phyloP scores from a whole-genome alignment of 2,888 invertebrate genomes.

The Mesochorus sp. region DNA sequence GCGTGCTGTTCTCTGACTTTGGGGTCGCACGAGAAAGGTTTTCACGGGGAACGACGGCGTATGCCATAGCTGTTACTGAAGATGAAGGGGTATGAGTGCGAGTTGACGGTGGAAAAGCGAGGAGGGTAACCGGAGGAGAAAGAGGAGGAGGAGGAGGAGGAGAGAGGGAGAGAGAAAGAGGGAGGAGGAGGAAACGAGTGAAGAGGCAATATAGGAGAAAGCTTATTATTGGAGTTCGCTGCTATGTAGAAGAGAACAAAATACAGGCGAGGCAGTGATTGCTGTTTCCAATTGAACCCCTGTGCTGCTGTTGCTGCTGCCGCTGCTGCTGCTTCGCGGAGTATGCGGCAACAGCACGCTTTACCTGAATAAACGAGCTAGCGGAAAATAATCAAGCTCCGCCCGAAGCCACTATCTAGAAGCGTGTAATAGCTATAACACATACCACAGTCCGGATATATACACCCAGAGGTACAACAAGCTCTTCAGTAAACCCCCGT shows the following conservation, averaged over 20 bases:
- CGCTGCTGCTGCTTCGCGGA: no score
- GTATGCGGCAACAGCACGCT: slow-evolving; percentile 75
- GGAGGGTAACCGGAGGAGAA: slow-evolving; percentile 19
- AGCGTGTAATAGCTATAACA: slow-evolving; percentile 55
- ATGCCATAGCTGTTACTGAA: slow-evolving; percentile 61
- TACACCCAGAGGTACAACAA: slow-evolving; percentile 61
- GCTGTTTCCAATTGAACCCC: slow-evolving; percentile 82
- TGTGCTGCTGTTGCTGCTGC: no score
- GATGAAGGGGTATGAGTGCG: slow-evolving; percentile 34
- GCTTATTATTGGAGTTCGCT: slow-evolving; percentile 82
- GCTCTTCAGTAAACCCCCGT: slow-evolving; percentile 64
- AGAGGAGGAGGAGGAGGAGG: slow-evolving; percentile 36
- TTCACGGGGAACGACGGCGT: slow-evolving; percentile 51
- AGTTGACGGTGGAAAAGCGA: slow-evolving; percentile 56
- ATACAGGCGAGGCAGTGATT: slow-evolving; percentile 82
- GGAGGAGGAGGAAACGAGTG: slow-evolving; percentile 67
- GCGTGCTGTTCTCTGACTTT: slow-evolving; percentile 40
- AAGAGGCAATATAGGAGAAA: slow-evolving; percentile 82
- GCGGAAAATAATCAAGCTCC: slow-evolving; percentile 82
- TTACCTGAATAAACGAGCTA: slow-evolving; percentile 82
- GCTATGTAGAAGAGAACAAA: slow-evolving; percentile 78
- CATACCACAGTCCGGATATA: slow-evolving; percentile 66
- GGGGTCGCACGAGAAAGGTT: slow-evolving; percentile 65
- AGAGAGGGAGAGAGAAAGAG: slow-evolving; percentile 70
- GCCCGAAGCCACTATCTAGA: slow-evolving; percentile 80